Evolutionary conservation across 1,140 invertebrate species (phyloP).

Genomic region (Bicyclus anynana): DNA sequence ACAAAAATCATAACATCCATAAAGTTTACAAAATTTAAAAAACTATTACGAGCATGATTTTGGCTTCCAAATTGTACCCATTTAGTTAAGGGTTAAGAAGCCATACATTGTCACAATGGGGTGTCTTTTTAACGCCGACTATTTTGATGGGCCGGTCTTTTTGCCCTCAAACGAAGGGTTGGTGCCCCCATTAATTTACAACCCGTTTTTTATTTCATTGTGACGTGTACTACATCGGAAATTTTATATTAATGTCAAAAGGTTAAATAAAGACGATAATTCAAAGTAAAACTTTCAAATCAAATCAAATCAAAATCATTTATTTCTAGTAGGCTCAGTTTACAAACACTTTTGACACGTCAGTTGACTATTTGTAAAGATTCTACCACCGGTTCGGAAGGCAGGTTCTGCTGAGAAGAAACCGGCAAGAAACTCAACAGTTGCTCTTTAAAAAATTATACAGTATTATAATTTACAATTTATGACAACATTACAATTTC

Average conservation of each 20-base stretch:
- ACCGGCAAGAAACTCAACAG: too few species aligned
- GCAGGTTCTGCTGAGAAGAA: too few species aligned
- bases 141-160: constrained; percentile 55
- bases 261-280: constrained; percentile 5
- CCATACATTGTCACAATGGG: constrained; percentile 60
- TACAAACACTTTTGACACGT: too few species aligned
- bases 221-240: constrained; percentile 28
- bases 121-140: constrained; percentile 66
- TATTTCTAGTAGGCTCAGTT: too few species aligned
- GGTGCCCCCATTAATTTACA: constrained; percentile 35
- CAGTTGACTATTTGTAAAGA: too few species aligned
- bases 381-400: too few species aligned
- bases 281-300: too few species aligned
- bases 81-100: constrained; percentile 67
- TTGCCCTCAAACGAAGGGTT: constrained; percentile 52
- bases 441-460: too few species aligned
- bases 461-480: too few species aligned
- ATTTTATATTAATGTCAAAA: constrained; percentile 21
- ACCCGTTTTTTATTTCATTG: constrained; percentile 29
- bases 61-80: constrained; percentile 55
- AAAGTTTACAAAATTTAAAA: constrained; percentile 27
- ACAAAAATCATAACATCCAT: background rate
- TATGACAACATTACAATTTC: too few species aligned
- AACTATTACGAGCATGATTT: constrained; percentile 58
- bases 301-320: too few species aligned